A percentile compares a stretch with the other conserved stretches of the same genome.
Conservation (phyloP, 2,113 vertebrate genomes). For the Syngnathus floridae region DNA sequence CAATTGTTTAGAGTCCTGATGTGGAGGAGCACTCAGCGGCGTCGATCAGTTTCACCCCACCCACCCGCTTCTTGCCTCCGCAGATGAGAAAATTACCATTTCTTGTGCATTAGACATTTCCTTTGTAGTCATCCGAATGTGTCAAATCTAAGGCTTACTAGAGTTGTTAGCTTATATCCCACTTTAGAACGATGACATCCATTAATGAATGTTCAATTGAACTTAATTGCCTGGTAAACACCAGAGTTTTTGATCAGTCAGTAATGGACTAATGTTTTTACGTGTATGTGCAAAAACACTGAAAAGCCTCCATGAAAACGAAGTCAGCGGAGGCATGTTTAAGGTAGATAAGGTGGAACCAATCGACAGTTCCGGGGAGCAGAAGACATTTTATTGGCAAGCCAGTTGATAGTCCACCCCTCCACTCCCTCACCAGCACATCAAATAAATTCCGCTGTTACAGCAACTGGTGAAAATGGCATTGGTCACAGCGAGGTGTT, state of each 20-base stretch:
- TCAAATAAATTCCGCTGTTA: constrained; percentile 58
- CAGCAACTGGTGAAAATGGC: constrained; percentile 63
- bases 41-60: constrained; percentile 32
- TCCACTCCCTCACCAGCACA: constrained; percentile 20
- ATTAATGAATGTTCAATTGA: constrained; percentile 6
- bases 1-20: constrained; percentile 55
- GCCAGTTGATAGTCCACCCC: constrained; percentile 47
- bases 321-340: constrained; percentile 64
- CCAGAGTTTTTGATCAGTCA: constrained; percentile 19
- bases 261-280: constrained; percentile 30
- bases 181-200: constrained; percentile 5
- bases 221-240: constrained; percentile 5
- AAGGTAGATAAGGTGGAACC: constrained; percentile 69
- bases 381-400: constrained; percentile 65
- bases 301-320: constrained; percentile 35
- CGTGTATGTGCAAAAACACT: constrained; percentile 37
- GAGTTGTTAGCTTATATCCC: constrained; percentile 1
- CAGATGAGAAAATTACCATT: constrained; percentile 28
- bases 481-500: constrained; percentile 64
- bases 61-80: constrained; percentile 26
- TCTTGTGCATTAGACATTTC: constrained; percentile 13
- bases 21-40: constrained; percentile 45
- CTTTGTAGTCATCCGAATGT: background rate
- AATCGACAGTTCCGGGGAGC: constrained; percentile 60
- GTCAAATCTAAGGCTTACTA: constrained; percentile 17